A percentile compares a stretch with the other conserved stretches of the same genome.
Conservation (phyloP, 1,140 invertebrate species). For the Calliphora vicina region DNA sequence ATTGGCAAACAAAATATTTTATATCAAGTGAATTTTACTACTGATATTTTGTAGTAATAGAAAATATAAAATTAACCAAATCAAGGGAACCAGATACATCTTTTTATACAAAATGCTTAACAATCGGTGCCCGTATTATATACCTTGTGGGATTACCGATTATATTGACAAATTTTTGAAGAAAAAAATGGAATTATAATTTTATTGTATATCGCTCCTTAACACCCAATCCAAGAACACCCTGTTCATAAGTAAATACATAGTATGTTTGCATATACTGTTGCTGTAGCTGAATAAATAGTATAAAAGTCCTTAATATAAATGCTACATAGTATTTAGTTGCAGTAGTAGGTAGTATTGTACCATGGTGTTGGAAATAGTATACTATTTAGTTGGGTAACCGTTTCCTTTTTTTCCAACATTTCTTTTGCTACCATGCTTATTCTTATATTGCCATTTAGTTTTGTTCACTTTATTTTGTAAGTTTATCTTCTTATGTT, state of each 20-base stretch:
- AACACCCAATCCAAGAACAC: no score
- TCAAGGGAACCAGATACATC: no score
- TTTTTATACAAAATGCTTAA: no score
- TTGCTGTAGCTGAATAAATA: slow-evolving; percentile 20
- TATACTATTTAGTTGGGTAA: background rate
- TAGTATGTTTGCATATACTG: background rate
- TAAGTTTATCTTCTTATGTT: slow-evolving; percentile 2
- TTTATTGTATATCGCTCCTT: no score
- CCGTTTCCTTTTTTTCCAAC: background rate
- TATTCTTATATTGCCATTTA: slow-evolving; percentile 10
- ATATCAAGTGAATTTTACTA: no score
- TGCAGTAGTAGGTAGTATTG: background rate
- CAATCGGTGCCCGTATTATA: no score
- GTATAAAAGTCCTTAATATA: slow-evolving; percentile 18
- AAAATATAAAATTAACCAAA: no score
- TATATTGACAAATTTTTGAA: no score
- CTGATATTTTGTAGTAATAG: no score
- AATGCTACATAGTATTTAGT: slow-evolving; percentile 3
- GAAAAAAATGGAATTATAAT: no score
- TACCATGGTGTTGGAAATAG: background rate
- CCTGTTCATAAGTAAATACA: background rate
- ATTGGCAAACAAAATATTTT: no score
- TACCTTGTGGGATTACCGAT: no score
- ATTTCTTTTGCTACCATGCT: background rate
- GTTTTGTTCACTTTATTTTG: background rate